Evolutionary conservation across 2,888 invertebrate genomes (phyloP).

Genomic region (Epirrita christyi): DNA sequence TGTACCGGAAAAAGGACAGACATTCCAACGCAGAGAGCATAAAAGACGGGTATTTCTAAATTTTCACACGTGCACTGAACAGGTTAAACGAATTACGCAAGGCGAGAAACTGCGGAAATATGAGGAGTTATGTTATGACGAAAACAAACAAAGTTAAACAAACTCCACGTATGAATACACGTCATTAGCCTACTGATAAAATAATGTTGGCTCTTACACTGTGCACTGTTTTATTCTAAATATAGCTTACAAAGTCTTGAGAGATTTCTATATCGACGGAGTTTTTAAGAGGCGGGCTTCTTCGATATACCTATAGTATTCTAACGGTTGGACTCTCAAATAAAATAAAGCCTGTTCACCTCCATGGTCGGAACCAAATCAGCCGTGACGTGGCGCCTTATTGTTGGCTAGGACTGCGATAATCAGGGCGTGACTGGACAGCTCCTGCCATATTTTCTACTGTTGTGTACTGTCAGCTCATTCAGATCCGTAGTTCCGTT

Average conservation of each 20-base stretch:
- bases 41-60: slow-evolving; percentile 22
- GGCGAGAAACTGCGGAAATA: slow-evolving; percentile 37
- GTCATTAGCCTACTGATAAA: slow-evolving; percentile 27
- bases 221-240: slow-evolving; percentile 8
- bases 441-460: slow-evolving; percentile 39
- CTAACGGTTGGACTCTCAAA: not conserved
- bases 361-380: slow-evolving; percentile 18
- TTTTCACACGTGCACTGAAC: slow-evolving; percentile 29
- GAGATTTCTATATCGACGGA: not conserved
- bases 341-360: slow-evolving; percentile 5
- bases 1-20: slow-evolving; percentile 13
- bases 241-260: not conserved
- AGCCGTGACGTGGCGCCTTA: slow-evolving; percentile 20
- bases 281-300: not conserved
- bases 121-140: slow-evolving; percentile 27
- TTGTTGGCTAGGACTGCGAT: slow-evolving; percentile 30
- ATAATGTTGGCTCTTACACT: slow-evolving; percentile 18
- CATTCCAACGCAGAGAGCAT: slow-evolving; percentile 18
- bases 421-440: slow-evolving; percentile 52
- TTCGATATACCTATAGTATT: not conserved
- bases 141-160: slow-evolving; percentile 34
- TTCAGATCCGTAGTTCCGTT: slow-evolving; percentile 10
- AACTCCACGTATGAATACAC: slow-evolving; percentile 22
- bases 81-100: slow-evolving; percentile 34
- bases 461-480: slow-evolving; percentile 1